phyloP scores from a whole-genome alignment of 2,113 vertebrate species.

The Euleptes europaea region DNA sequence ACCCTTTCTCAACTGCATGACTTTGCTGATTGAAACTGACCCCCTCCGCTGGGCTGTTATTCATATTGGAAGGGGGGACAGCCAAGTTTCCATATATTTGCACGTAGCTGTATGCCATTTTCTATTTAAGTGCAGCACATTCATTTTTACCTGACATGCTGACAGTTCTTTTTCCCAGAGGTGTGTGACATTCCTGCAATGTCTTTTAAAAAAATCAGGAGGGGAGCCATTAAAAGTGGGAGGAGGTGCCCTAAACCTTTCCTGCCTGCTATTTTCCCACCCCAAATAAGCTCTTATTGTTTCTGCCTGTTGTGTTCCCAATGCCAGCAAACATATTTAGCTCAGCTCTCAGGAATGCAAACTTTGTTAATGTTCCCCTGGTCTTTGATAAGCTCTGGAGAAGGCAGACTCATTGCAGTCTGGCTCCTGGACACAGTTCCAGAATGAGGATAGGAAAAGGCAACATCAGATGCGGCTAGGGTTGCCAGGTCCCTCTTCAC shows the following conservation, averaged over 20 bases:
- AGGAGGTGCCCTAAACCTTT: background rate
- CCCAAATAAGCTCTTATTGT: background rate
- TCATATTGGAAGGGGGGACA: too few species aligned
- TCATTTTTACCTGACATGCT: background rate
- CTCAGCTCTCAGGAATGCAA: background rate
- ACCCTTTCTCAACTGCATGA: too few species aligned
- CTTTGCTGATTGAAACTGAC: too few species aligned
- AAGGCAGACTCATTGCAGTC: background rate
- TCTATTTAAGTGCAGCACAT: too few species aligned
- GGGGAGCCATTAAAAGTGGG: too few species aligned
- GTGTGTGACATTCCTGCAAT: background rate
- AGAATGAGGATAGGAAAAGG: background rate
- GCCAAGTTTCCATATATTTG: too few species aligned
- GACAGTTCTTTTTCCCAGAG: background rate
- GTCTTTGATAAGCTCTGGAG: background rate
- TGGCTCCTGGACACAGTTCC: background rate
- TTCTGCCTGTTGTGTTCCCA: background rate
- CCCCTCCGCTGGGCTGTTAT: too few species aligned
- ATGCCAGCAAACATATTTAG: background rate
- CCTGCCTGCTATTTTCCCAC: too few species aligned
- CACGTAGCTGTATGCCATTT: background rate
- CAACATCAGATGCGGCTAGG: background rate
- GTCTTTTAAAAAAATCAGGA: background rate
- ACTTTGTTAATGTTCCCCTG: background rate
- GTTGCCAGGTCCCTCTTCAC: too few species aligned